Evolutionary conservation across 92 coral and sea anemone genomes (phyloP), one percentile per base, ranked within the genome.

Genomic region (Porites divaricata): DNA sequence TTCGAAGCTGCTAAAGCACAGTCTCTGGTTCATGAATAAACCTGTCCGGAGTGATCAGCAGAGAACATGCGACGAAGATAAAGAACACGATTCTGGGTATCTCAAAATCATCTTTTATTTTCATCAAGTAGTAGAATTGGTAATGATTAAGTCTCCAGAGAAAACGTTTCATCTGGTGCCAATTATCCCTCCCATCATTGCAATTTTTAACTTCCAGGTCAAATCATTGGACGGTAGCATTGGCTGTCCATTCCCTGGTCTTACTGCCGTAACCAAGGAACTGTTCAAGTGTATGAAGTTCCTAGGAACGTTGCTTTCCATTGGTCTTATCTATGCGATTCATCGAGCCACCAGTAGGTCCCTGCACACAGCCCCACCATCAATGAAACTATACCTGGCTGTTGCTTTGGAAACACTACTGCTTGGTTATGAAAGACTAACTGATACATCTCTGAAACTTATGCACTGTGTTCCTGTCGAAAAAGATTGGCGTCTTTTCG

Each of bases 241-340:
- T 50, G 83, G 84, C 14, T 88, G 91, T 28, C 91, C 88, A 19
- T 88, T 88, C n/a, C 88, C 91, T 17, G 84, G 91, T 25, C 67
- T 83, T 2, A 81, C 56, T 13, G 90, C 61, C 4, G 76, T 86
- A 52, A 90, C 93, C 2, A 90, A 86, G 57, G 83, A 80, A 28
- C 63, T 90, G 65, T 90, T 90, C 28, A 20, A 74, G 26, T 62
- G 74, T 25, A n/a, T 81, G 17, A 72, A 78, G 45, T 79, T 86
- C 1, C 1, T 86, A 16, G 90, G 67, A 22, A 86, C 77, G 11
- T 67, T 86, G 54, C 23, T 49, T 22, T 75, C 82, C 11, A 41
- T 82, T 7, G 25, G 61, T 12, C 57, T 75, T 17, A 52, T 82
- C 79, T 76, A 74, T 64, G 64, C 66, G 6, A 59, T 82, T 24